These are phyloP conservation scores for Australoheros facetus DNA, from an alignment of 2,797 vertebrate species.

Conservation along the genomic window DNA sequence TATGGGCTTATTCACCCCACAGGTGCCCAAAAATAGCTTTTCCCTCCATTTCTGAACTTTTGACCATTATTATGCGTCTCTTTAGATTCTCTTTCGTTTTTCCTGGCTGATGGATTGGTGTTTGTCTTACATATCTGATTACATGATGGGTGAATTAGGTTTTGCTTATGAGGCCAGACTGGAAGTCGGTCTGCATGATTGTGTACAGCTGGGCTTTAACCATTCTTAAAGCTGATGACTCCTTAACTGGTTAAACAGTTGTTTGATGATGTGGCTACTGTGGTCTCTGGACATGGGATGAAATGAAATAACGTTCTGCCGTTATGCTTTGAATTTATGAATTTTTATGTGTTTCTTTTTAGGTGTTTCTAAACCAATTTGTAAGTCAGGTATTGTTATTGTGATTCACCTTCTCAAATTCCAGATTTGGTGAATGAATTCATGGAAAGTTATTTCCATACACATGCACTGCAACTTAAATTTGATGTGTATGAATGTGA, in stretches of 20 bases:
- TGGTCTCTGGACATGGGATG: conserved; percentile 2
- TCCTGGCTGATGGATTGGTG: conserved; percentile 25
- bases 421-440: background rate
- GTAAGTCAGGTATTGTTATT: background rate
- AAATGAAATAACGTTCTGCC: background rate
- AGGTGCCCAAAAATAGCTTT: conserved; percentile 84
- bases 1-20: conserved; percentile 77
- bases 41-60: conserved; percentile 9
- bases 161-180: conserved; percentile 48
- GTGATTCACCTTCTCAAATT: background rate
- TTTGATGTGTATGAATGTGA: background rate
- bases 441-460: background rate
- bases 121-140: conserved; percentile 54
- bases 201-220: conserved; percentile 71
- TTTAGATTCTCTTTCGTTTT: conserved; percentile 20
- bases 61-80: conserved; percentile 21
- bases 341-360: background rate
- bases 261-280: conserved; percentile 10
- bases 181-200: conserved; percentile 59
- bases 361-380: background rate
- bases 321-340: background rate
- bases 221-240: conserved; percentile 34
- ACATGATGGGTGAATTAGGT: conserved; percentile 58
- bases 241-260: conserved; percentile 13
- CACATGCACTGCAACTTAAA: background rate